phyloP scores from a whole-genome alignment of 2,113 vertebrate species.

The Apodemus sylvaticus region DNA sequence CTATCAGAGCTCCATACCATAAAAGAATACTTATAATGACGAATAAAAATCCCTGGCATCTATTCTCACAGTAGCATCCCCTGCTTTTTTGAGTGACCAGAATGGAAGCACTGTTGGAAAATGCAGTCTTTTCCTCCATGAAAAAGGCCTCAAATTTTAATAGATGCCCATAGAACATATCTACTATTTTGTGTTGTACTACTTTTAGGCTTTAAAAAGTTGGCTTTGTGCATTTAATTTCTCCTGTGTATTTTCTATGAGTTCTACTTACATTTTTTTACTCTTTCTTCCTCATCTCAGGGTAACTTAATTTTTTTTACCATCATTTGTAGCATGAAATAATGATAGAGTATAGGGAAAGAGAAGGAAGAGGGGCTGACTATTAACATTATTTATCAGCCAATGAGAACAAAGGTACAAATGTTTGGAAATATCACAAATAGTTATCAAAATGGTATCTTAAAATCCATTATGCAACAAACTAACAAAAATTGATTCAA shows the following conservation, averaged over 20 bases:
- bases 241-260: neutral
- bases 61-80: neutral
- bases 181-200: neutral
- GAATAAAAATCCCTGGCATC: neutral
- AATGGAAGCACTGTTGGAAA: slow-evolving; percentile 34
- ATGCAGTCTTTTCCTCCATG: neutral
- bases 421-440: neutral
- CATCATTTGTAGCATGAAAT: neutral
- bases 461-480: neutral
- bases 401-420: neutral
- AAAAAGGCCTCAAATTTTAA: neutral
- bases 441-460: neutral
- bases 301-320: neutral
- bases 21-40: neutral
- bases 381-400: neutral
- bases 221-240: slow-evolving; percentile 16
- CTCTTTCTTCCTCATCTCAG: neutral
- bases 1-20: neutral
- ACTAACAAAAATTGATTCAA: neutral
- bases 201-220: slow-evolving; percentile 33
- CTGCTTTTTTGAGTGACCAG: neutral
- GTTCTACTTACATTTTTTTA: neutral
- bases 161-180: neutral
- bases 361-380: neutral
- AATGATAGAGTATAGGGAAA: neutral